Percentiles rank a stretch among this genome's conserved stretches.
phyloP scores from a whole-genome alignment of 2,888 invertebrate genomes.

The Cheilosia variabilis region DNA sequence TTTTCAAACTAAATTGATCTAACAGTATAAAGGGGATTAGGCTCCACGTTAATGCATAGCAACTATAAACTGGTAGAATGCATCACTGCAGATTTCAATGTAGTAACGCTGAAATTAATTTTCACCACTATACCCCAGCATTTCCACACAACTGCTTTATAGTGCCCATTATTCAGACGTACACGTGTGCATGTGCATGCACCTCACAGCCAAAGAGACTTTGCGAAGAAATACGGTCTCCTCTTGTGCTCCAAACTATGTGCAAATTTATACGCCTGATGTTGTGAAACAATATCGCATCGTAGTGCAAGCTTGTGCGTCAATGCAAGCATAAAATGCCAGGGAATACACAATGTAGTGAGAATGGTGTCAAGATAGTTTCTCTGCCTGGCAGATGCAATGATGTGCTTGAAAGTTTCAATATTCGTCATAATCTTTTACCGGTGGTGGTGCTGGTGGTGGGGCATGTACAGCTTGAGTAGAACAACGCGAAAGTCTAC shows the following conservation, averaged over 20 bases:
- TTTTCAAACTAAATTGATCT: no score
- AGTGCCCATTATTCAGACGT: no score
- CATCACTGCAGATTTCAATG: no score
- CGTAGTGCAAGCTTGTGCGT: conserved; percentile 21
- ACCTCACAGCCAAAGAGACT: background rate
- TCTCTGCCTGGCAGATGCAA: conserved; percentile 46
- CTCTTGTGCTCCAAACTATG: background rate
- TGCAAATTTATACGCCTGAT: conserved; percentile 40
- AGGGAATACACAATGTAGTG: conserved; percentile 44
- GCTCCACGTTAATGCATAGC: no score
- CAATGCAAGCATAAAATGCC: conserved; percentile 36
- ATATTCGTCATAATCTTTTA: conserved; percentile 19
- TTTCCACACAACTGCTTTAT: no score
- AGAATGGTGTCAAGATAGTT: conserved; percentile 55
- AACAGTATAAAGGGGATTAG: no score
- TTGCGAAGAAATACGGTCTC: background rate
- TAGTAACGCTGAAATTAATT: no score
- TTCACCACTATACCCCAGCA: no score
- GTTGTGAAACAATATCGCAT: conserved; percentile 54
- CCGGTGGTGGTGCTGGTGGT: background rate
- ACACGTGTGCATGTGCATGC: no score
- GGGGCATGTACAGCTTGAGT: background rate
- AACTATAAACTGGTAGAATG: no score
- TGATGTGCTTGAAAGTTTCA: conserved; percentile 60
- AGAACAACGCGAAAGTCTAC: no score